Conservation (phyloP, 2,888 invertebrate genomes). For the Psylliodes chrysocephalus region DNA sequence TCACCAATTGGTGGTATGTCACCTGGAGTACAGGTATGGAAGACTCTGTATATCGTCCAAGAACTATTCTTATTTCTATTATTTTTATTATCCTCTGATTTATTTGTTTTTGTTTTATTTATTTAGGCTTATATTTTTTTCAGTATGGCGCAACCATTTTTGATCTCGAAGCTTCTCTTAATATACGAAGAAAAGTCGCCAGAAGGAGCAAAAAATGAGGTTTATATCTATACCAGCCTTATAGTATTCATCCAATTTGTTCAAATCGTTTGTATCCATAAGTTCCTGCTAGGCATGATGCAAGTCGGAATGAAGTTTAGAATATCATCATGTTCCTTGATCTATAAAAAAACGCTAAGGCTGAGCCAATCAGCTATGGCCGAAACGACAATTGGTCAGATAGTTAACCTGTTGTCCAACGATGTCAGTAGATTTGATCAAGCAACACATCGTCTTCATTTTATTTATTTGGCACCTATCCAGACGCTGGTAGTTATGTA, state of each 20-base stretch:
- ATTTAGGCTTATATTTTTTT: no score
- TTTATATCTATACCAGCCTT: constrained; percentile 80
- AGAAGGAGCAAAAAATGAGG: constrained; percentile 59
- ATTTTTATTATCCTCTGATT: no score
- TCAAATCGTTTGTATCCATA: constrained; percentile 73
- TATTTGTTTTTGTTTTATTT: no score
- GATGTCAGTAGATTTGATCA: constrained; percentile 87
- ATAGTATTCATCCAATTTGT: constrained; percentile 77
- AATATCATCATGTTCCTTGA: constrained; percentile 49
- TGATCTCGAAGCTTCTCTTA: constrained; percentile 34
- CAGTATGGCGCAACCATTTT: constrained; percentile 49
- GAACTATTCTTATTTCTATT: no score
- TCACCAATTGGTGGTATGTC: no score
- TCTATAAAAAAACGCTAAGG: constrained; percentile 55
- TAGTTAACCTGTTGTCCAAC: constrained; percentile 73
- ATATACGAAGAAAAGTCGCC: constrained; percentile 19
- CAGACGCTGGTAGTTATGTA: constrained; percentile 68
- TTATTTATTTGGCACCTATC: constrained; percentile 61
- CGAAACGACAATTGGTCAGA: constrained; percentile 78
- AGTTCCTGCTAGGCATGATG: constrained; percentile 85
- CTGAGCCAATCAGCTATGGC: constrained; percentile 84
- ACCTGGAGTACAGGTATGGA: no score
- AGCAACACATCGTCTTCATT: constrained; percentile 34
- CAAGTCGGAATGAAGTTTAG: constrained; percentile 87
- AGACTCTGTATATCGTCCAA: no score